Base-by-base conservation (phyloP, 2,797 vertebrate species). In the Hoplostethus mediterraneus region DNA sequence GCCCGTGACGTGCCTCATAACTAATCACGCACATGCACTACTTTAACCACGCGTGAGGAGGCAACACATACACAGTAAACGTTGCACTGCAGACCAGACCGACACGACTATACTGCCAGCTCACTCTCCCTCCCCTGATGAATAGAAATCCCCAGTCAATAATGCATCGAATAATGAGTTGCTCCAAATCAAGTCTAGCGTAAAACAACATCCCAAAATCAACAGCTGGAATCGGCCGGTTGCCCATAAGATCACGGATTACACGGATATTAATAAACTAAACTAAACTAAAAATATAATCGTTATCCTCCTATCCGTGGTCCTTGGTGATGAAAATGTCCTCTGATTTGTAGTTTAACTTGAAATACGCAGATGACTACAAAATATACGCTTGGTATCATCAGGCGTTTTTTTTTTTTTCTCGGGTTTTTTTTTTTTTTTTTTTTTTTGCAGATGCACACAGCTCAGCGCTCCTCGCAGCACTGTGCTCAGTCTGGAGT, bases 11-110 rank as follows among this genome's bases (percentile, higher is more conserved):
- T 84, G 63, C 69, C 71, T 81, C 83, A 80, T 75, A 86, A 90
- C 77, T 87, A 84, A 88, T 90, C 86, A 82, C 61, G 70, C 82
- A 73, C 86, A 86, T 77, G 85, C 81, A 86, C 85, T 87, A 87
- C 81, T 89, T 82, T 79, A 75, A 81, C 71, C 81, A 79, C 75
- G 81, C 81, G 84, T 78, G 75, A 84, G 65, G 71, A 87, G 75
- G 73, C 78, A 76, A 75, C 64, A 64, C 69, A 66, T 66, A 52
- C 65, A 48, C 69, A 78, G 72, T 80, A 87, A 87, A 89, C 83
- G 89, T 91, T 89, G 90, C 90, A 93, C 86, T 92, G 91, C 91
- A 93, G 90, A 89, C 81, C 75, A 85, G 90, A 88, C 90, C 88
- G 89, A 89, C 89, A 87, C 90, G 90, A 90, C 87, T 86, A 77